Evolutionary conservation across 2,797 vertebrate genomes (phyloP).

Genomic region (Peromyscus aztecus): DNA sequence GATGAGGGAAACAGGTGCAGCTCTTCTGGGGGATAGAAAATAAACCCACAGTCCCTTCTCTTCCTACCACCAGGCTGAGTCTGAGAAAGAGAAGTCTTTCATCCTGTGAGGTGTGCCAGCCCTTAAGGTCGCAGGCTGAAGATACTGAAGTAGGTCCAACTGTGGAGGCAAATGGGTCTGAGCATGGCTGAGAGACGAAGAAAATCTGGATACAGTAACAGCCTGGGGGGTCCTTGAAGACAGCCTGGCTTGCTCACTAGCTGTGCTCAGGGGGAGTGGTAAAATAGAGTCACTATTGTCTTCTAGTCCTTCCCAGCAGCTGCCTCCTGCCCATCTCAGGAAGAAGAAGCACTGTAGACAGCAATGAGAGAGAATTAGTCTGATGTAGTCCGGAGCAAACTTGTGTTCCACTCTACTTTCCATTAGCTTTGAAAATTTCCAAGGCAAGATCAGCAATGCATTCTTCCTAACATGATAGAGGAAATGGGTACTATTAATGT

Average conservation of each 20-base stretch:
- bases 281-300: not conserved
- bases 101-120: not conserved
- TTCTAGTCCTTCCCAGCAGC: not conserved
- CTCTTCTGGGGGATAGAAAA: not conserved
- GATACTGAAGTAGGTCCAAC: not conserved
- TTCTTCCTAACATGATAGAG: slow-evolving; percentile 68
- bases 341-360: slow-evolving; percentile 5
- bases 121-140: not conserved
- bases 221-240: not conserved
- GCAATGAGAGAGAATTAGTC: slow-evolving; percentile 68
- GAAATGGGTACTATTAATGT: slow-evolving; percentile 74
- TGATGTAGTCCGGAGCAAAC: slow-evolving; percentile 76
- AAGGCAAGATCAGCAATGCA: slow-evolving; percentile 62
- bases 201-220: not conserved
- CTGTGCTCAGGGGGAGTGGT: not conserved
- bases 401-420: slow-evolving; percentile 55
- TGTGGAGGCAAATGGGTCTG: not conserved
- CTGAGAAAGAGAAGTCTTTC: slow-evolving; percentile 8
- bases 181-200: not conserved
- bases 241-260: not conserved
- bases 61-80: not conserved
- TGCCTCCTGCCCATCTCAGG: slow-evolving; percentile 13
- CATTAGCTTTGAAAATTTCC: slow-evolving; percentile 69
- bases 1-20: not conserved
- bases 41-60: not conserved